These are phyloP conservation scores for Platyscapa corneri DNA, from an alignment of 1,140 invertebrate genomes.

Conservation along the genomic window DNA sequence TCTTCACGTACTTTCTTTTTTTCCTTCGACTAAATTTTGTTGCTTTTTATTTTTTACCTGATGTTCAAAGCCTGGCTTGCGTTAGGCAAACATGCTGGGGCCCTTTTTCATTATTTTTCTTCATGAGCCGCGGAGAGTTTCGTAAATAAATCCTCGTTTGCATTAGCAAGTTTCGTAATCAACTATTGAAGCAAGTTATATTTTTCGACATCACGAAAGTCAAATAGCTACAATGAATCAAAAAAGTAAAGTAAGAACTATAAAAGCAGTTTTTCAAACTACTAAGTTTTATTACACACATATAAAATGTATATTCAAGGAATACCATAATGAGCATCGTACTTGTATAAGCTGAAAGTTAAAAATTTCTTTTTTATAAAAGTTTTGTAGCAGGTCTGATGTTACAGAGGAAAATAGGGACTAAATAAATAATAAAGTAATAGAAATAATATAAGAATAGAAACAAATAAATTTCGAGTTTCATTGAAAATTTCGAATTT, in stretches of 20 bases:
- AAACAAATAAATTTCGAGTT: too few relatives aligned
- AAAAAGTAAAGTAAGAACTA: neutral
- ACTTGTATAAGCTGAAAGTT: neutral
- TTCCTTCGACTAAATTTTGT: neutral
- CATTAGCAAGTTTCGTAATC: slow-evolving; percentile 8
- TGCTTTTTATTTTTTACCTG: neutral
- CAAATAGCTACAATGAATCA: neutral
- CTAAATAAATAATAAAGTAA: too few relatives aligned
- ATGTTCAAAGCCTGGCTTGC: neutral
- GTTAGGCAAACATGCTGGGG: too few relatives aligned
- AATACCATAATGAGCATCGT: neutral
- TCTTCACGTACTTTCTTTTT: neutral
- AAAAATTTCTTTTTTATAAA: neutral
- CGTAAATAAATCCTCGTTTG: neutral
- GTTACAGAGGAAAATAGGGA: too few relatives aligned
- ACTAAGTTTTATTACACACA: neutral
- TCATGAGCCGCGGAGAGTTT: neutral
- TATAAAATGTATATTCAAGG: neutral
- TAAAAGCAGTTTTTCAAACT: neutral
- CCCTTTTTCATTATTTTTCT: neutral
- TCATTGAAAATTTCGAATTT: too few relatives aligned
- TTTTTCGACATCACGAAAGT: neutral
- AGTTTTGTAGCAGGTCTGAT: neutral
- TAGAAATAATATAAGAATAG: too few relatives aligned
- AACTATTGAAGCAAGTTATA: neutral